Conservation (phyloP, 2,888 invertebrate genomes). For the Pseudolycoriella hygida region DNA sequence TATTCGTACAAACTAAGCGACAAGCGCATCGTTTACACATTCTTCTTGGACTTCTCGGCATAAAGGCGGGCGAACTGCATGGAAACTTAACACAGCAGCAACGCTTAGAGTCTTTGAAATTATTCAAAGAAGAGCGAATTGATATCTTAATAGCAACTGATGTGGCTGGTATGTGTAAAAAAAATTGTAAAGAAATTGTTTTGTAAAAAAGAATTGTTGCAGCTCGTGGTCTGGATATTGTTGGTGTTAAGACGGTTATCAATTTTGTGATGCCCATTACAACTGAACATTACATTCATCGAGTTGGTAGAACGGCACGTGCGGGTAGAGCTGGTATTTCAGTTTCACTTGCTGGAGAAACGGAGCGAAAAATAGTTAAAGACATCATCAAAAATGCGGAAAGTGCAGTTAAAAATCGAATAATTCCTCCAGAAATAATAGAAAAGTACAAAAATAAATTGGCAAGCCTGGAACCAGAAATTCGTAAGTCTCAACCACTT, state of each 20-base stretch:
- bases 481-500: constrained; percentile 41
- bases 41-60: constrained; percentile 71
- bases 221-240: constrained; percentile 82
- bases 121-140: constrained; percentile 70
- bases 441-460: constrained; percentile 68
- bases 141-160: constrained; percentile 89
- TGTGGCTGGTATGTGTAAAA: constrained; percentile 38
- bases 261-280: constrained; percentile 93
- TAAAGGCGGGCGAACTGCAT: constrained; percentile 79
- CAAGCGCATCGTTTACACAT: constrained; percentile 91
- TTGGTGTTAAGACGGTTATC: constrained; percentile 91
- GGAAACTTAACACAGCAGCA: constrained; percentile 93
- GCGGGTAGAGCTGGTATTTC: constrained; percentile 89
- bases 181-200: no score
- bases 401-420: constrained; percentile 70
- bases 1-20: constrained; percentile 93
- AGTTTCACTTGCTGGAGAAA: constrained; percentile 87
- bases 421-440: constrained; percentile 77
- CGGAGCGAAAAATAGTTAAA: constrained; percentile 78
- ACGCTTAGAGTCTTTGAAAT: constrained; percentile 71
- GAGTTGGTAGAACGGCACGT: constrained; percentile 86
- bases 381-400: constrained; percentile 75
- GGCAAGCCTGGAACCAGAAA: constrained; percentile 55
- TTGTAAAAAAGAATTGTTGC: no score
- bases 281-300: constrained; percentile 90